phyloP scores from a whole-genome alignment of 2,888 invertebrate genomes.

The Watsonalla cultraria region DNA sequence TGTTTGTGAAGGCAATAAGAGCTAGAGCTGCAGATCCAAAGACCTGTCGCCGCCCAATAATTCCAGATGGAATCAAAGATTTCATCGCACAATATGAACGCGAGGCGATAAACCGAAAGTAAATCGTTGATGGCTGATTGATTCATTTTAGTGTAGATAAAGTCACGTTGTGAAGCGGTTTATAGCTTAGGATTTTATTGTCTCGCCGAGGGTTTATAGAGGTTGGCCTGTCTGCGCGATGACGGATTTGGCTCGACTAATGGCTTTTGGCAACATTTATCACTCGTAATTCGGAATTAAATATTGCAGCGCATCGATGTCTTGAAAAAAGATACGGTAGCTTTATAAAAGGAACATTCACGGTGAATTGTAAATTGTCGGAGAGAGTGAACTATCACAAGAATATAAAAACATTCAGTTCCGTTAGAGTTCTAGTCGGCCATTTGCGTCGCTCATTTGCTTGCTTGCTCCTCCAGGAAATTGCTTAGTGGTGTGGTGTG shows the following conservation, averaged over 20 bases:
- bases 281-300: conserved; percentile 31
- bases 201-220: conserved; percentile 41
- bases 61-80: conserved; percentile 25
- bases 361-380: conserved; percentile 9
- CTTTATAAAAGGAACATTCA: conserved; percentile 3
- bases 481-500: conserved; percentile 22
- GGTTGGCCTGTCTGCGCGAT: conserved; percentile 22
- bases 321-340: not conserved
- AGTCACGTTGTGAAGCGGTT: conserved; percentile 45
- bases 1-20: conserved; percentile 28
- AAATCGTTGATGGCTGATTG: conserved; percentile 53
- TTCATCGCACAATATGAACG: conserved; percentile 27
- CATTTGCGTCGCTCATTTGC: conserved; percentile 53
- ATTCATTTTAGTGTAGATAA: conserved; percentile 60
- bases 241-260: conserved; percentile 29
- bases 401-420: conserved; percentile 39
- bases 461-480: conserved; percentile 47
- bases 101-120: conserved; percentile 39
- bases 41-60: conserved; percentile 19
- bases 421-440: conserved; percentile 31
- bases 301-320: conserved; percentile 10
- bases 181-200: conserved; percentile 56
- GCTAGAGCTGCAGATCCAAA: conserved; percentile 11
- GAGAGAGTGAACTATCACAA: conserved; percentile 17
- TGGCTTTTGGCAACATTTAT: conserved; percentile 38